These are phyloP conservation scores for Onthophagus taurus DNA, from an alignment of 1,140 invertebrate species.

Conservation along the genomic window DNA sequence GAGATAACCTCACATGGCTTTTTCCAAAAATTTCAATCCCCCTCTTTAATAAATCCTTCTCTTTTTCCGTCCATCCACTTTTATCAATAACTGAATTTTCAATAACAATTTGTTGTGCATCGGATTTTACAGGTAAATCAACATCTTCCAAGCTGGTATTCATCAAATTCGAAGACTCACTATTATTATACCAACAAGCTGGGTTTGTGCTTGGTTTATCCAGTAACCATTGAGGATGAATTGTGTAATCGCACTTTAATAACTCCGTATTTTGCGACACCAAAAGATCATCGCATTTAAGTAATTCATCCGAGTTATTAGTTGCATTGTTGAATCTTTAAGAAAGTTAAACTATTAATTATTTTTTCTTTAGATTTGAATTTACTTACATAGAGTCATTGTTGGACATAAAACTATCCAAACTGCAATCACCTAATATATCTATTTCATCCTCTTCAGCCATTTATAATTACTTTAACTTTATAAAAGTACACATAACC, in stretches of 20 bases:
- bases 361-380: not conserved
- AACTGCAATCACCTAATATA: slow-evolving; percentile 35
- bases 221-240: slow-evolving; percentile 56
- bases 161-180: no score
- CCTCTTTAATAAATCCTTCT: slow-evolving; percentile 47
- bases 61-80: slow-evolving; percentile 43
- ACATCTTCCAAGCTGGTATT: not conserved
- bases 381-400: slow-evolving; percentile 29
- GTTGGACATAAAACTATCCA: slow-evolving; percentile 29
- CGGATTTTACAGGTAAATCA: slow-evolving; percentile 2
- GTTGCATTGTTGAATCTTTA: not conserved
- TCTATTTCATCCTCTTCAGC: slow-evolving; percentile 39
- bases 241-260: slow-evolving; percentile 49
- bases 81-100: slow-evolving; percentile 34
- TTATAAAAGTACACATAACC: no score
- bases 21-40: slow-evolving; percentile 56
- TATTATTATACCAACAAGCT: slow-evolving; percentile 32
- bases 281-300: slow-evolving; percentile 31
- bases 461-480: slow-evolving; percentile 23
- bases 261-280: slow-evolving; percentile 45
- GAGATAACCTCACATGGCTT: slow-evolving; percentile 50
- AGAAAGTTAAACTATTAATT: not conserved
- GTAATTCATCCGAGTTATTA: slow-evolving; percentile 2
- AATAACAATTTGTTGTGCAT: slow-evolving; percentile 18
- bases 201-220: slow-evolving; percentile 46